Base-by-base conservation (phyloP, 2,797 vertebrate species). In the Pseudochirops corinnae region DNA sequence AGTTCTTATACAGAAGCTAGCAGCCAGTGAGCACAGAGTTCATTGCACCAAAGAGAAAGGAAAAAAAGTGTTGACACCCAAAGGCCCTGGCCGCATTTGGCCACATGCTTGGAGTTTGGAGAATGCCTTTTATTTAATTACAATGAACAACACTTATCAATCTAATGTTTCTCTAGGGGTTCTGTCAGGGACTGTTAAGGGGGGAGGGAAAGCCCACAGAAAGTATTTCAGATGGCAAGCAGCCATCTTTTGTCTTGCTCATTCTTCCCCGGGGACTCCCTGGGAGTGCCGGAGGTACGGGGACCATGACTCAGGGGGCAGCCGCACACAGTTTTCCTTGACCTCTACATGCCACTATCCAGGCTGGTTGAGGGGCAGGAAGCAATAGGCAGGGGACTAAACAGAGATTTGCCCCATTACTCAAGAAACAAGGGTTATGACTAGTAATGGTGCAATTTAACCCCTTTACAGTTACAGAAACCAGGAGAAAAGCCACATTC, bases 401-500 rank as follows among this genome's bases (percentile, higher is more conserved):
- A 96, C 95, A 94, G 95, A 94, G 93, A 97, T 96, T 96, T 1
- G 0, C 39, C 46, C 62, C 94, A 28, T 18, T 97, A 94, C 94
- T 97, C 91, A 95, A 96, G 97, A 94, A 94, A 90, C 94, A 95
- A 97, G 95, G 92, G 96, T 97, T 96, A 97, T 96, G 95, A 96
- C 96, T 97, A 96, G 97, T 98, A 98, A 98, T 93, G 93, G 98
- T 98, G 98, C 97, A 97, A 98, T 98, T 98, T 97, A 98, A 96
- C 97, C 97, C 97, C 62, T 97, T 96, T 97, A 82, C 93, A 94
- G 95, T 94, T 96, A 94, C 96, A 97, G 95, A 93, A 90, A n/a
- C 55, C 94, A 94, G 90, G 57, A 95, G 96, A 26, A 60, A 55
- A 53, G 46, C 53, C 26, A 4, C 46, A 94, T 95, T 95, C 62